Evolutionary conservation across 2,888 invertebrate species (phyloP).

Genomic region (Scaptomyza reducta): DNA sequence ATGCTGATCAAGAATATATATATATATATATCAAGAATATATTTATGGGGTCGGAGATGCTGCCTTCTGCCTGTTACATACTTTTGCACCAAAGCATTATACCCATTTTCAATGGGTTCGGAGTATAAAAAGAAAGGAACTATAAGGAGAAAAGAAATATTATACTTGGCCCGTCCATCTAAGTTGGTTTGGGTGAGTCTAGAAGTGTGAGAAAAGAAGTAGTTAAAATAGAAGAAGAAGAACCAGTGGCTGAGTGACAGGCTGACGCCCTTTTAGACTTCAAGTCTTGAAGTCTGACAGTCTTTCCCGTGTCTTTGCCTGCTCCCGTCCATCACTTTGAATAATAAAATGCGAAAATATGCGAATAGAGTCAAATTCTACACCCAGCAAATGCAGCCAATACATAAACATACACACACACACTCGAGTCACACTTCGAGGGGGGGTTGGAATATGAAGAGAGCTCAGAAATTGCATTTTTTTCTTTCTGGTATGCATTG

Average conservation of each 20-base stretch:
- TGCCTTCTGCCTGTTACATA: too few species aligned
- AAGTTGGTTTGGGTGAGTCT: conserved; percentile 4
- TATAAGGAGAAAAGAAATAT: conserved; percentile 29
- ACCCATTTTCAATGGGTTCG: too few species aligned
- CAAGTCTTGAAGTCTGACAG: conserved; percentile 24
- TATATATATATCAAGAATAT: too few species aligned
- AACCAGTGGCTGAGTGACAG: conserved; percentile 64
- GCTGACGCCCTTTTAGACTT: conserved; percentile 65
- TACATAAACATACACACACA: conserved; percentile 31
- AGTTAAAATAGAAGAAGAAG: conserved; percentile 9
- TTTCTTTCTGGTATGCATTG: neutral
- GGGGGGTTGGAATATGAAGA: conserved; percentile 33
- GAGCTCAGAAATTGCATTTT: conserved; percentile 20
- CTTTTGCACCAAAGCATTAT: too few species aligned
- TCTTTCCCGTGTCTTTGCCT: conserved; percentile 38
- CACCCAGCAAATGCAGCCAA: conserved; percentile 48
- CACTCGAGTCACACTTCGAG: neutral
- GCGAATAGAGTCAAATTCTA: conserved; percentile 73
- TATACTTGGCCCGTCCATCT: conserved; percentile 24
- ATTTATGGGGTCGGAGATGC: too few species aligned
- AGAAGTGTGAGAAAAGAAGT: conserved; percentile 19
- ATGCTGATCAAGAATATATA: too few species aligned
- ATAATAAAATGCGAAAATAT: conserved; percentile 82
- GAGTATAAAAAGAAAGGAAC: neutral
- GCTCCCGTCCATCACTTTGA: conserved; percentile 69